These are phyloP conservation scores for Cavia aperea DNA, from an alignment of 2,113 vertebrate species.

Conservation along the genomic window DNA sequence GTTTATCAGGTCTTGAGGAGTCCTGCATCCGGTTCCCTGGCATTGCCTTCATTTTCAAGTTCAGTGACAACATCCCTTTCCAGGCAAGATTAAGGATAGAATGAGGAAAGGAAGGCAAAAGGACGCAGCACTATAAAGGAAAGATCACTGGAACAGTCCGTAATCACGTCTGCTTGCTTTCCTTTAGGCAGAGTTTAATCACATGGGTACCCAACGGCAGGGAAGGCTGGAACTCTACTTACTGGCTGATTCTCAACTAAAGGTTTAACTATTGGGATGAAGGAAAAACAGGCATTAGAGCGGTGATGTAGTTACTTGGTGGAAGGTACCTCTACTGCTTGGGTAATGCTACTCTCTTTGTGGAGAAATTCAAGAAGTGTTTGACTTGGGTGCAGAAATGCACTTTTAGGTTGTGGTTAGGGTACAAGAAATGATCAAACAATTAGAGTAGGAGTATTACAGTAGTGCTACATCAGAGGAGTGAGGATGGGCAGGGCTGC, in stretches of 20 bases:
- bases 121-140: too few relatives aligned
- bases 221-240: background rate
- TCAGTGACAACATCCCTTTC: background rate
- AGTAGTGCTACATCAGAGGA: background rate
- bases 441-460: background rate
- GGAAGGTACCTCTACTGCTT: background rate
- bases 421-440: background rate
- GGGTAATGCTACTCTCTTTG: background rate
- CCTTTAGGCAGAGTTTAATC: background rate
- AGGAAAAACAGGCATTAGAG: fast-evolving
- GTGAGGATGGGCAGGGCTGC: fast-evolving
- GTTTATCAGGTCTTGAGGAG: fast-evolving
- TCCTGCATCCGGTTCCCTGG: background rate
- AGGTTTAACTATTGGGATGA: too few relatives aligned
- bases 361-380: background rate
- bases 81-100: background rate
- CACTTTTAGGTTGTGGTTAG: background rate
- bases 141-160: background rate
- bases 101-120: background rate
- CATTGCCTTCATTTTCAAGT: background rate
- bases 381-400: background rate
- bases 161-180: background rate
- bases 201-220: background rate
- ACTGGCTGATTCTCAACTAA: background rate
- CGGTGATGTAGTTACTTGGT: background rate